Percentiles rank a stretch among this genome's conserved stretches.
phyloP scores from a whole-genome alignment of 2,113 vertebrate species.

The Columba janthina region DNA sequence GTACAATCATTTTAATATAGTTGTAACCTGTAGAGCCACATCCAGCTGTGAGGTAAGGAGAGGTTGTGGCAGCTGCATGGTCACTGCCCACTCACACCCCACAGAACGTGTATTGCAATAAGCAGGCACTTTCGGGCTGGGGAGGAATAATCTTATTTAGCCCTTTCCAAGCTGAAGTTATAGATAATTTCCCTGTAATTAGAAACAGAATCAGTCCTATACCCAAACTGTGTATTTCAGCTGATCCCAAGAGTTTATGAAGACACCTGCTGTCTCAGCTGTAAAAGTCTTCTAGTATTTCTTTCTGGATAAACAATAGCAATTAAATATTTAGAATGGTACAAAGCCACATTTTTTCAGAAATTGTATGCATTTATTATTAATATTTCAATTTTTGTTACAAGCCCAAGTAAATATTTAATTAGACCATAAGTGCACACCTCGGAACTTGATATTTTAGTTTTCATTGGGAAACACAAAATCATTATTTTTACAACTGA shows the following conservation, averaged over 20 bases:
- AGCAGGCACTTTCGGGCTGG: accelerated
- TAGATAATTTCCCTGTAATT: neutral
- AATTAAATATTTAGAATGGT: neutral
- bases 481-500: constrained; percentile 16
- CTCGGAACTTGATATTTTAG: neutral
- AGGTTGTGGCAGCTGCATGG: neutral
- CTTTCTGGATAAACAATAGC: neutral
- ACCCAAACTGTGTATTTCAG: neutral
- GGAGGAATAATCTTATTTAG: neutral
- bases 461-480: constrained; percentile 25
- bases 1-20: neutral
- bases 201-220: neutral
- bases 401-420: neutral
- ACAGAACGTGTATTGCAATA: accelerated
- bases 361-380: neutral
- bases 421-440: neutral
- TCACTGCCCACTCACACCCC: neutral
- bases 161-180: neutral
- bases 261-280: neutral
- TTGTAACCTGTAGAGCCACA: neutral
- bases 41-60: neutral
- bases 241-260: neutral
- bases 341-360: neutral
- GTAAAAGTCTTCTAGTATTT: neutral
- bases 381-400: constrained; percentile 14